phyloP scores from a whole-genome alignment of 2,888 invertebrate genomes.

The Kuschelorhynchus macadamiae region DNA sequence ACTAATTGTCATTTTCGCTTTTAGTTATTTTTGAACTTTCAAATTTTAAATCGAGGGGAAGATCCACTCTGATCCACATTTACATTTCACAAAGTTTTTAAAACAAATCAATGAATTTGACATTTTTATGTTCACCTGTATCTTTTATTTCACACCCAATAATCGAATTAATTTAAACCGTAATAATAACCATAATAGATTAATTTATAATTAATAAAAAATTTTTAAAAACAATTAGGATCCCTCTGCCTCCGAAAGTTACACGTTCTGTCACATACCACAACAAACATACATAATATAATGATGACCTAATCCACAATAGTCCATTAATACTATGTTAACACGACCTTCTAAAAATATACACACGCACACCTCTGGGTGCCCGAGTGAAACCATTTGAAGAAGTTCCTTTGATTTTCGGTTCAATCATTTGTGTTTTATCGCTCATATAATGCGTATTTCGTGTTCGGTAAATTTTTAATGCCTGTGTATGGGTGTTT shows the following conservation, averaged over 20 bases:
- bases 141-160: too few species aligned
- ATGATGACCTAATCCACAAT: slow-evolving; percentile 21
- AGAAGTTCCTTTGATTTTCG: slow-evolving; percentile 19
- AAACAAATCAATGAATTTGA: too few species aligned
- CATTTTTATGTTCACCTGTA: too few species aligned
- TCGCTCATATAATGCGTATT: background rate
- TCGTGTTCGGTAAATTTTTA: background rate
- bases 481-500: slow-evolving; percentile 2
- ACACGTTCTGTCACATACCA: slow-evolving; percentile 3
- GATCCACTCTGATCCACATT: too few species aligned
- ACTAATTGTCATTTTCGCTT: too few species aligned
- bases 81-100: too few species aligned
- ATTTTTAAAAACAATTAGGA: too few species aligned
- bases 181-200: too few species aligned
- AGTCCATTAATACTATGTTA: slow-evolving; percentile 15
- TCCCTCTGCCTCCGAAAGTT: background rate
- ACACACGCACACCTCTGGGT: slow-evolving; percentile 31
- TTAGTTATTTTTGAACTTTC: too few species aligned
- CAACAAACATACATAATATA: background rate
- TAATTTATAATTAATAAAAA: too few species aligned
- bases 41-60: too few species aligned
- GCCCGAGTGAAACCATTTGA: slow-evolving; percentile 11
- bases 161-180: too few species aligned
- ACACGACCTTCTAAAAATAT: slow-evolving; percentile 35
- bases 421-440: background rate